Conservation (phyloP, 2,113 vertebrate genomes). For the Xyrauchen texanus region DNA sequence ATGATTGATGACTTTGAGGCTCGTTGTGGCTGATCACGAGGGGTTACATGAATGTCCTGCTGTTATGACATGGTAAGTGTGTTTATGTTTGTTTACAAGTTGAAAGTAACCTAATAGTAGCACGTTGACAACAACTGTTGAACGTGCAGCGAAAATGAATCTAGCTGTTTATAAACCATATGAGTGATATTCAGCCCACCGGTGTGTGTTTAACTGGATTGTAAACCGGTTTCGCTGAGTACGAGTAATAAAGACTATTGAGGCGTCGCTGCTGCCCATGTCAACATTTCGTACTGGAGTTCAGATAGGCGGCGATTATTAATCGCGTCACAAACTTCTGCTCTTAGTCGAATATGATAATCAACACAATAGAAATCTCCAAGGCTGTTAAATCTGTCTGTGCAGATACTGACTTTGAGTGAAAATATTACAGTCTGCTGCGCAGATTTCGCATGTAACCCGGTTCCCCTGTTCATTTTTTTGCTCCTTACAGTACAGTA, state of each 20-base stretch:
- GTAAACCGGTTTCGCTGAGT: neutral
- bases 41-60: neutral
- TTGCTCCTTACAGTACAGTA: no score
- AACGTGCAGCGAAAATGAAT: neutral
- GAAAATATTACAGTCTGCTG: no score
- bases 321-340: no score
- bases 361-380: no score
- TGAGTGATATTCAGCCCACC: neutral
- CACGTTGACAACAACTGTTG: neutral
- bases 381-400: no score
- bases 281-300: no score
- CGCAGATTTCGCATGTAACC: no score
- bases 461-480: no score
- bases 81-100: neutral
- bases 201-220: neutral
- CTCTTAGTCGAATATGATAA: no score
- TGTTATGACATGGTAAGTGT: slow-evolving; percentile 30
- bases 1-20: neutral
- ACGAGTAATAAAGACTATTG: neutral
- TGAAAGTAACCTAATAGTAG: neutral
- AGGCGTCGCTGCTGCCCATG: neutral
- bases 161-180: neutral
- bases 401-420: no score
- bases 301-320: no score
- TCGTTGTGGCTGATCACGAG: neutral